These are phyloP conservation scores for Hermatobates lingyangjiaoensis DNA, from an alignment of 1,140 invertebrate genomes.

Conservation along the genomic window DNA sequence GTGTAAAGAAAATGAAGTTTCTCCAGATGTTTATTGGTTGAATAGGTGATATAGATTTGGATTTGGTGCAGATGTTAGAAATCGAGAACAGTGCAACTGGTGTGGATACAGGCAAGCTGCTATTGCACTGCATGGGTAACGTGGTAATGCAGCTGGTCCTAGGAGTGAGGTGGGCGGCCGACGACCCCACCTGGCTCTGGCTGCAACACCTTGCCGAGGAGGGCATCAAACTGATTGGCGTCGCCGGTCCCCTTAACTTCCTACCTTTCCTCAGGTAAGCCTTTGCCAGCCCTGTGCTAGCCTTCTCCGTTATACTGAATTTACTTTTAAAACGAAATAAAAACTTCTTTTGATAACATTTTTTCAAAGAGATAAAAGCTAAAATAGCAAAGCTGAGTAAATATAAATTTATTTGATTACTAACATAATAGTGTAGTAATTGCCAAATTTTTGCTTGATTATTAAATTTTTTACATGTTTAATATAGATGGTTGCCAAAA, in stretches of 20 bases:
- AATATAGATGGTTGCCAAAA: slow-evolving; percentile 33
- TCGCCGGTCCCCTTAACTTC: slow-evolving; percentile 64
- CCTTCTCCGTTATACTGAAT: no score
- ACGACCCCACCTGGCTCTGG: slow-evolving; percentile 53
- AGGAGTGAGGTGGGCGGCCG: slow-evolving; percentile 41
- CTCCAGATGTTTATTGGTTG: neutral
- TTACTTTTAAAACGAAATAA: no score
- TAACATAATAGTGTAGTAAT: neutral
- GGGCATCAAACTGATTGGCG: slow-evolving; percentile 54
- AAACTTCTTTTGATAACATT: no score
- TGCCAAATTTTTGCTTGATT: neutral
- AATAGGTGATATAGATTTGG: no score
- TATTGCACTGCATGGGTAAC: slow-evolving; percentile 56
- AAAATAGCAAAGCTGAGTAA: neutral
- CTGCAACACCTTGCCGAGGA: slow-evolving; percentile 54
- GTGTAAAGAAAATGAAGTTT: slow-evolving; percentile 6
- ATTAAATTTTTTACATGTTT: no score
- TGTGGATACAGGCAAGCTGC: slow-evolving; percentile 27
- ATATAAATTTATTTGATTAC: neutral
- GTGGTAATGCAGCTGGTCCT: slow-evolving; percentile 56
- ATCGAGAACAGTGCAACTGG: no score
- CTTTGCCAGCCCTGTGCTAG: neutral
- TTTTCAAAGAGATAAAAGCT: neutral
- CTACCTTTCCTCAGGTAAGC: slow-evolving; percentile 53
- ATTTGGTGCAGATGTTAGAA: no score